A percentile compares a stretch with the other conserved stretches of the same genome.
These are phyloP conservation scores for Pyrochroa serraticornis DNA, from an alignment of 2,888 invertebrate species.

Conservation along the genomic window DNA sequence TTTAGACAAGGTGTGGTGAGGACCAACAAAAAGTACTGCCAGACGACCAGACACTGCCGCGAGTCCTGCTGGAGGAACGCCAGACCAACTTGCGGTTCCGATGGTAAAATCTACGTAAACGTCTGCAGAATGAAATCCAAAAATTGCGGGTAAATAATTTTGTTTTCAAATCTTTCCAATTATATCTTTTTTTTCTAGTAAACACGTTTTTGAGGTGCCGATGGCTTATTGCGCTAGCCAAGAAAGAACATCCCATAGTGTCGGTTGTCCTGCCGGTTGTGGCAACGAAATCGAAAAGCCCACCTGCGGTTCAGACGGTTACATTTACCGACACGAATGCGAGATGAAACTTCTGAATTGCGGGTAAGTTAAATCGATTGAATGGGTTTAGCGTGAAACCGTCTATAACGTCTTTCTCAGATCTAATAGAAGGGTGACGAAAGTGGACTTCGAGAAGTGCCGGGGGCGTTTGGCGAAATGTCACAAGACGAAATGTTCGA, in stretches of 20 bases:
- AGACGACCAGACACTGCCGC: constrained; percentile 87
- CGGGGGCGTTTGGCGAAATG: constrained; percentile 76
- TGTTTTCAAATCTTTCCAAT: neutral
- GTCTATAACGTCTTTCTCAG: constrained; percentile 30
- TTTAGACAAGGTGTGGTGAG: constrained; percentile 82
- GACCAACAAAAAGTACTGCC: constrained; percentile 89
- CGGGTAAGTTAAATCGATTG: constrained; percentile 66
- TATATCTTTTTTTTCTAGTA: constrained; percentile 62
- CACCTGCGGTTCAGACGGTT: constrained; percentile 89
- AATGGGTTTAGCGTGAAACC: no score
- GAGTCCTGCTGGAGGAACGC: constrained; percentile 91
- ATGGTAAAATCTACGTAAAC: constrained; percentile 86
- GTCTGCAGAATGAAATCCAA: constrained; percentile 91
- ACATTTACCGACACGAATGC: constrained; percentile 86
- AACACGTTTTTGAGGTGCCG: constrained; percentile 91
- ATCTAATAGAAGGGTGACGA: constrained; percentile 65
- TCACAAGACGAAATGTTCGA: constrained; percentile 72
- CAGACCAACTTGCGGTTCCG: constrained; percentile 87
- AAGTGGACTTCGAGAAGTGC: constrained; percentile 83
- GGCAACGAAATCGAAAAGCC: constrained; percentile 72
- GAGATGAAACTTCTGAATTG: constrained; percentile 88
- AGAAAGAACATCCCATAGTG: constrained; percentile 70
- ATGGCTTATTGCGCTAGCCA: constrained; percentile 84
- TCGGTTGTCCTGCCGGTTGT: constrained; percentile 76
- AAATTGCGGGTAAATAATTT: constrained; percentile 77